Conservation (phyloP, 2,797 vertebrate species). For the Molothrus aeneus region DNA sequence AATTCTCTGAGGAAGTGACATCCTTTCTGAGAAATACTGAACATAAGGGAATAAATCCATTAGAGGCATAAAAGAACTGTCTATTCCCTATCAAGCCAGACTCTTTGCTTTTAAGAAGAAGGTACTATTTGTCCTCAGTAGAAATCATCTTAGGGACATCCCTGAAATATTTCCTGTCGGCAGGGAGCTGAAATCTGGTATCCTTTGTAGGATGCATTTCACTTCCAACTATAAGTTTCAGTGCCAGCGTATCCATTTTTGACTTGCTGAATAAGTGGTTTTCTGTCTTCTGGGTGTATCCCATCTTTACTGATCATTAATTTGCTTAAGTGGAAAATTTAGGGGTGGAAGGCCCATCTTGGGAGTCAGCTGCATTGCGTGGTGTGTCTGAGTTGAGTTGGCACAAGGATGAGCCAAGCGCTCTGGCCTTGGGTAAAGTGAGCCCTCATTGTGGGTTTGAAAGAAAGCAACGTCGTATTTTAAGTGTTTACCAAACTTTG, state of each 20-base stretch:
- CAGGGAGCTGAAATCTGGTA: neutral
- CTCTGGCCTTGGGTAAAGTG: constrained; percentile 33
- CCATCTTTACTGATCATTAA: constrained; percentile 58
- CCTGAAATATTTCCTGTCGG: constrained; percentile 20
- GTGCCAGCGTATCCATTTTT: constrained; percentile 56
- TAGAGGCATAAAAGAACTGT: neutral
- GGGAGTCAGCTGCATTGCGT: neutral
- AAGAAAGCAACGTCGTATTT: constrained; percentile 33
- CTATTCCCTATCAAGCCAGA: neutral
- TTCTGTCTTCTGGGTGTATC: constrained; percentile 55
- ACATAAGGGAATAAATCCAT: constrained; percentile 8
- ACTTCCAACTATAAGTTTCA: constrained; percentile 46
- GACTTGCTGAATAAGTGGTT: constrained; percentile 58
- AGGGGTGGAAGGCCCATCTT: constrained; percentile 41
- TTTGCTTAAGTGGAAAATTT: constrained; percentile 65
- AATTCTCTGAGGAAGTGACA: constrained; percentile 55
- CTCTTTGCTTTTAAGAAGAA: neutral
- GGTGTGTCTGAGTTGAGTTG: constrained; percentile 28
- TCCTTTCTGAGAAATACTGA: constrained; percentile 34
- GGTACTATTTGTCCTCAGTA: neutral
- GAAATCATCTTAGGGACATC: neutral
- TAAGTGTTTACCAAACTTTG: constrained; percentile 55
- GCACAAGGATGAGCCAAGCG: constrained; percentile 18
- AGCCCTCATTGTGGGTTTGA: constrained; percentile 57
- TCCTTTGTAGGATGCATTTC: constrained; percentile 17